Conservation (phyloP, 1,140 invertebrate species). For the Trachymyrmex septentrionalis region DNA sequence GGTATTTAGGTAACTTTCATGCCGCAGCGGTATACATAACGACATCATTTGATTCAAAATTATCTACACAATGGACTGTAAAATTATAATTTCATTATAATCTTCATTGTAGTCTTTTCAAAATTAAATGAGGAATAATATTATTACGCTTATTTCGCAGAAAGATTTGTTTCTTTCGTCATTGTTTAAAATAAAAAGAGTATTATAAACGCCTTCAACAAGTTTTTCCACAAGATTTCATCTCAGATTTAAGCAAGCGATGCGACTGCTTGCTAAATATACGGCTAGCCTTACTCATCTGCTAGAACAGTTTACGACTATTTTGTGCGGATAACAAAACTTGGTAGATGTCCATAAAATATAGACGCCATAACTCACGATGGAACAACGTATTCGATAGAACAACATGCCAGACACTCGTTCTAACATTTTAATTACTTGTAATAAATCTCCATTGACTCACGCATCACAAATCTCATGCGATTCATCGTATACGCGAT, state of each 20-base stretch:
- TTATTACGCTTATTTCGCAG: not conserved
- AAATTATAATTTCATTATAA: not conserved
- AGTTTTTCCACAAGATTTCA: not conserved
- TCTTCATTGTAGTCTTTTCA: not conserved
- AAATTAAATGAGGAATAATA: not conserved
- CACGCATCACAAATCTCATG: not conserved
- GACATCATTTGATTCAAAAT: not conserved
- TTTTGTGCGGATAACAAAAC: not conserved
- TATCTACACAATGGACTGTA: not conserved
- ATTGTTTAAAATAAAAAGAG: slow-evolving; percentile 3
- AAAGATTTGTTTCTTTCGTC: not conserved
- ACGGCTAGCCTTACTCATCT: not conserved
- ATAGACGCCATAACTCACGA: not conserved
- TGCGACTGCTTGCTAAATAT: not conserved
- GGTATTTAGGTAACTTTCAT: slow-evolving; percentile 50
- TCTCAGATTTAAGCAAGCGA: slow-evolving; percentile 2
- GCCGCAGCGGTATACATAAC: not conserved
- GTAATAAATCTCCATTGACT: slow-evolving; percentile 17
- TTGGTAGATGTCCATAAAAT: slow-evolving; percentile 23
- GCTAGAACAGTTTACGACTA: slow-evolving; percentile 29
- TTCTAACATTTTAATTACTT: slow-evolving; percentile 27
- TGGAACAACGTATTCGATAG: not conserved
- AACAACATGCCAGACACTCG: not conserved
- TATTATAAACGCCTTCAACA: not conserved
- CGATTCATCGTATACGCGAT: not conserved